Evolutionary conservation across 1,140 invertebrate species (phyloP), one percentile per base, ranked within the genome.

Genomic region (Agraylea sexmaculata): DNA sequence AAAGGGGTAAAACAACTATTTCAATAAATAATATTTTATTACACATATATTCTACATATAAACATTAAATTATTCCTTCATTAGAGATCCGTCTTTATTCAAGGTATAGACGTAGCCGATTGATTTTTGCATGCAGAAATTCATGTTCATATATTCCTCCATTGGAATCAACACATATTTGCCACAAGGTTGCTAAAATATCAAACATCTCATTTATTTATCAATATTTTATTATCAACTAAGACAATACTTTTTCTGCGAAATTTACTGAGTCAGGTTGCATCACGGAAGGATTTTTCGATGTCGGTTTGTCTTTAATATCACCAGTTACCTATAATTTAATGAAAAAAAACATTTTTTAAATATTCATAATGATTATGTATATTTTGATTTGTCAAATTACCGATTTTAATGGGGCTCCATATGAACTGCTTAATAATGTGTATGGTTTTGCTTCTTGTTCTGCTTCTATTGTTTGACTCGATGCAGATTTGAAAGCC

Each of bases 1-100:
- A 80, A 80, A 63, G 83, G 83, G 60, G 84, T 86, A 60, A 71
- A 30, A 7, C 31, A 3, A 28, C 27, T 15, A 11, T 12, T 7
- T 15, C n/a, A 3, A 30, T n/a, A 16, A 29, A 4, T 13, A 25
- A 12, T 16, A 15, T 28, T 40, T 43, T 3, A 22, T 38, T 40
- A 25, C 11, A 10, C 10, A 31, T 13, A 20, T 5, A 35, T 20
- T 17, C 7, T 11, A 21, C 16, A 3, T 21, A 35, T 20, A 17
- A 23, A 13, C n/a, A 27, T n/a, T 29, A 25, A 12, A n/a, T 43
- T 29, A 43, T 40, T 43, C 37, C 34, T 32, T 46, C 19, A 40
- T 17, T 15, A 50, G 35, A 4, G 54, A 56, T 2, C 64, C 63
- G 40, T 68, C 62, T 17, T 57, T 47, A 25, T 65, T 62, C 12